phyloP scores from a whole-genome alignment of 2,797 vertebrate genomes.

The Sarcophilus harrisii region DNA sequence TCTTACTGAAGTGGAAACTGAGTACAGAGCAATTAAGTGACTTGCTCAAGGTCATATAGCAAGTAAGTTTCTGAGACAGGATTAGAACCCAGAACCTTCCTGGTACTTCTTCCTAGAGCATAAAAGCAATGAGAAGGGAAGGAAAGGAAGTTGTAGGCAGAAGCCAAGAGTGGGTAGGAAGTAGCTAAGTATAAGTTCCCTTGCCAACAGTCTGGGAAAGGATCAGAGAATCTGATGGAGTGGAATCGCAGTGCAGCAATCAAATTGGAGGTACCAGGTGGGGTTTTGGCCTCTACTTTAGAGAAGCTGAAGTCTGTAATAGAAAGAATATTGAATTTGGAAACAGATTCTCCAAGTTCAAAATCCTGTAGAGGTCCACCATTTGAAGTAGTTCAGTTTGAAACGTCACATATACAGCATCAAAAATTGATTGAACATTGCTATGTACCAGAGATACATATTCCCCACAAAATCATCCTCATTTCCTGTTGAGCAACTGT shows the following conservation, averaged over 20 bases:
- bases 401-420: neutral
- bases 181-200: neutral
- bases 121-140: neutral
- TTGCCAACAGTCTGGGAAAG: neutral
- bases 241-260: neutral
- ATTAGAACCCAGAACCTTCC: neutral
- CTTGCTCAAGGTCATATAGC: neutral
- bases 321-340: neutral
- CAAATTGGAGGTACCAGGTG: neutral
- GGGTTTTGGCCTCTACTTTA: neutral
- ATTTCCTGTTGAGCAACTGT: neutral
- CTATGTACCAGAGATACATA: neutral
- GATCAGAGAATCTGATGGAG: neutral
- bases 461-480: neutral
- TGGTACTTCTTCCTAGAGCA: neutral
- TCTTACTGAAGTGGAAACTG: neutral
- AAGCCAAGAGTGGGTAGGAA: neutral
- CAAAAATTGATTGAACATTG: neutral
- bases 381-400: neutral
- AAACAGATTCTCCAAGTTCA: neutral
- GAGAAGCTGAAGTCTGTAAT: neutral
- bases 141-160: neutral
- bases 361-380: neutral
- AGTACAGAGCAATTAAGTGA: neutral
- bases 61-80: neutral